Evolutionary conservation across 2,797 vertebrate species (phyloP), one percentile per base, ranked within the genome.

Genomic region (Zalophus californianus): DNA sequence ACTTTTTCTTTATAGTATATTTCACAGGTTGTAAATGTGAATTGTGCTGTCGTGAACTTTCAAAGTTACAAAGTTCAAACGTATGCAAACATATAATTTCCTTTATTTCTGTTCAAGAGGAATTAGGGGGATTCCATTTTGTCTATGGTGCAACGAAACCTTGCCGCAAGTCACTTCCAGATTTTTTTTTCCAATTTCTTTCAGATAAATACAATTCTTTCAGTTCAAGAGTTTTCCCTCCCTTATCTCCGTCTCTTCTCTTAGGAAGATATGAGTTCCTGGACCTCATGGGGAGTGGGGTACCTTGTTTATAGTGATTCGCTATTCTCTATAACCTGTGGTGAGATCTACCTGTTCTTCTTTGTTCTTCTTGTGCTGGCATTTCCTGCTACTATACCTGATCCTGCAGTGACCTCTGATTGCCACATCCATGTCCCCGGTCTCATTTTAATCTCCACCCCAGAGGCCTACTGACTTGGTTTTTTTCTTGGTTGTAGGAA

Each of bases 21-120:
- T 92, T 68, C 21, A 77, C 11, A 93, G 44, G 32, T 79, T 83
- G 5, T 75, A 89, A 93, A 68, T 94, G 88, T 41, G 95, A 86
- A 52, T 64, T 68, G 2, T 91, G 10, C 23, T 72, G 2, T 62
- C 78, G 60, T 86, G 38, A 91, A 50, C 11, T 93, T 96, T 58
- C 9, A 62, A 18, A 78, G 18, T 90, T 35, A 86, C 8, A 89
- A 56, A 92, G 32, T 60, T 44, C n/a, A 91, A 79, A 83, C 93
- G 4, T 70, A 18, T 95, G 14, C n/a, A 89, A 73, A 78, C 66
- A 50, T 52, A 7, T 77, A 29, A 50, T 90, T 70, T 90, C 4
- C 20, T 86, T 78, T 13, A 38, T 95, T 68, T 80, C 23, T 90
- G 25, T 54, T 23, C 38, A 92, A 35, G 5, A 68, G 9, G 23